Conservation (phyloP, 2,888 invertebrate genomes). For the Drosophila pullipes region DNA sequence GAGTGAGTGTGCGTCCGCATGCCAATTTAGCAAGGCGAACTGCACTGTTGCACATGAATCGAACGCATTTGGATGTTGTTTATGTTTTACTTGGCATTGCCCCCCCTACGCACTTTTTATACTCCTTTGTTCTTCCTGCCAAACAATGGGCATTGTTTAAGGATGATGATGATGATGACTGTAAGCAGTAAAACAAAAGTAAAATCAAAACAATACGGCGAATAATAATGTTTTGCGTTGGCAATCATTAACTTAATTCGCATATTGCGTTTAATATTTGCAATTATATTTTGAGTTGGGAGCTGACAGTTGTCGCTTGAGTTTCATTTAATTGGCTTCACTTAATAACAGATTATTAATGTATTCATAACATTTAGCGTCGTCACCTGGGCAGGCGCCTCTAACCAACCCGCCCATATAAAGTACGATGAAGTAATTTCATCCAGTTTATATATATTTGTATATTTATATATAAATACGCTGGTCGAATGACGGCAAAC, state of each 20-base stretch:
- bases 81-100: constrained; percentile 42
- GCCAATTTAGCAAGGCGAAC: constrained; percentile 7
- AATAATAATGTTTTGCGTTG: constrained; percentile 8
- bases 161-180: constrained; percentile 12
- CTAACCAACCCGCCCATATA: constrained; percentile 30
- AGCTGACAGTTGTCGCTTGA: constrained; percentile 30
- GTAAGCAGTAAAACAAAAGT: constrained; percentile 20
- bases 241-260: constrained; percentile 1
- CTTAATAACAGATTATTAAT: constrained; percentile 62
- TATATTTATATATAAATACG: background rate
- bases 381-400: constrained; percentile 74
- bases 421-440: constrained; percentile 41
- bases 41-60: constrained; percentile 25
- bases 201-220: constrained; percentile 20
- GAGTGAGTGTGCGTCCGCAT: constrained; percentile 9
- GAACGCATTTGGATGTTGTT: constrained; percentile 24
- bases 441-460: background rate
- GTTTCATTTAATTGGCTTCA: constrained; percentile 63
- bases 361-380: constrained; percentile 66
- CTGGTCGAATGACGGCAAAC: background rate
- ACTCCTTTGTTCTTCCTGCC: constrained; percentile 33
- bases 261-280: constrained; percentile 2
- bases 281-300: background rate
- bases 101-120: constrained; percentile 36
- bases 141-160: constrained; percentile 55